phyloP scores from a whole-genome alignment of 1,140 invertebrate species.

The Philaenus spumarius region DNA sequence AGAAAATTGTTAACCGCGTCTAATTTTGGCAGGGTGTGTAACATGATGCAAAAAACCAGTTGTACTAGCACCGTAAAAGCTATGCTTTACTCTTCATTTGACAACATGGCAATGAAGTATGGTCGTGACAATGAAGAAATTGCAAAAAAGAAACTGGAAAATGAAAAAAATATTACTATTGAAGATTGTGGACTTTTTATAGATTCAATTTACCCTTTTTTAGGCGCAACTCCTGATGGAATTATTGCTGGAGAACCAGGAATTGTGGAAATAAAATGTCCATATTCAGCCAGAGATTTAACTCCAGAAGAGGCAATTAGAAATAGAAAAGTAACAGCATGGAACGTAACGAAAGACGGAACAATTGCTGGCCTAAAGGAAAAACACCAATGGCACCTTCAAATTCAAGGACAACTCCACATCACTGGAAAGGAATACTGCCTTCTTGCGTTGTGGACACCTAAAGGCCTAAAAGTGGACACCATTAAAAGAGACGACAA shows the following conservation, averaged over 20 bases:
- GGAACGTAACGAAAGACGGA: constrained; percentile 10
- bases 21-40: too few species aligned
- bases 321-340: constrained; percentile 11
- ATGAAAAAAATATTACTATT: not conserved
- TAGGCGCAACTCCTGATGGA: not conserved
- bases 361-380: constrained; percentile 30
- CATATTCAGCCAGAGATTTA: constrained; percentile 24
- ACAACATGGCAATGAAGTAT: not conserved
- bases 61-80: too few species aligned
- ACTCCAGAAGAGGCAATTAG: constrained; percentile 24
- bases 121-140: not conserved
- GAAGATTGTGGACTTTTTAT: too few species aligned
- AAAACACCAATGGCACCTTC: constrained; percentile 37
- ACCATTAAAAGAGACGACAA: constrained; percentile 23
- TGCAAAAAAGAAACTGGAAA: not conserved
- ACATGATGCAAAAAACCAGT: too few species aligned
- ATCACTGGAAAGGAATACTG: constrained; percentile 35
- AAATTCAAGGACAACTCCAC: constrained; percentile 38
- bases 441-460: constrained; percentile 37
- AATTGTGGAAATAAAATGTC: constrained; percentile 38
- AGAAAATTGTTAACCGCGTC: too few species aligned
- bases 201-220: not conserved
- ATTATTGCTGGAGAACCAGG: constrained; percentile 9
- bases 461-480: constrained; percentile 24
- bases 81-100: too few species aligned